Evolutionary conservation across 2,888 invertebrate genomes (phyloP), one percentile per base, ranked within the genome.

Genomic region (Polyommatus iphigenia): DNA sequence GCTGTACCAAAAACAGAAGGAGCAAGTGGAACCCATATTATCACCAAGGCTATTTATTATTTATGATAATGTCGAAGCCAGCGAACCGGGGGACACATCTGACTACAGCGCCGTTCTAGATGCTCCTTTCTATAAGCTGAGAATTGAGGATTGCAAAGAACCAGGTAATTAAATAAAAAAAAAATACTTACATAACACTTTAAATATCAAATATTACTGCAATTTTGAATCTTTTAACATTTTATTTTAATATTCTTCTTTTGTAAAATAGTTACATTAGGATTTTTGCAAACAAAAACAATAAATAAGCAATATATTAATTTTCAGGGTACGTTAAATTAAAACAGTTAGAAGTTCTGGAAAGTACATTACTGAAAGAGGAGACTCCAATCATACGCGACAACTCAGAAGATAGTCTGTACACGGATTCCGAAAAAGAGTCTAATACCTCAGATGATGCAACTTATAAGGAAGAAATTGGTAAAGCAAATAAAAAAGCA

Each of bases 41-140:
- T 92, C 95, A 0, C 95, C 96, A 67, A 93, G 96, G 71, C 94
- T 97, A 76, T 97, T 95, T 83, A 94, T 97, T 46, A 95, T 97
- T 10, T 96, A 97, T 82, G 96, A 97, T 83, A 97, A 96, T 79
- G 95, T 97, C 54, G 96, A 97, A 83, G 95, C 97, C 13, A 94
- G 95, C 62, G 95, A 96, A 77, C 94, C 96, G 0, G 94, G 95
- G 67, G 96, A 96, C 81, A 94, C 94, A 0, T 91, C 95, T 10
- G 95, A 95, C 81, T 95, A 95, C 81, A 95, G 95, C 82, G 94
- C 93, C 8, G 92, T 95, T 77, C 92, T 95, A 18, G 95, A 96
- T 82, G 95, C 95, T 32, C 95, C 96, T 0, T 95, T 95, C 77
- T 96, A 96, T 85, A 96, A 95, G 84, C 94, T 96, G 78, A 90